Conservation (phyloP, 2,113 vertebrate genomes). For the Lepidothrix coronata region DNA sequence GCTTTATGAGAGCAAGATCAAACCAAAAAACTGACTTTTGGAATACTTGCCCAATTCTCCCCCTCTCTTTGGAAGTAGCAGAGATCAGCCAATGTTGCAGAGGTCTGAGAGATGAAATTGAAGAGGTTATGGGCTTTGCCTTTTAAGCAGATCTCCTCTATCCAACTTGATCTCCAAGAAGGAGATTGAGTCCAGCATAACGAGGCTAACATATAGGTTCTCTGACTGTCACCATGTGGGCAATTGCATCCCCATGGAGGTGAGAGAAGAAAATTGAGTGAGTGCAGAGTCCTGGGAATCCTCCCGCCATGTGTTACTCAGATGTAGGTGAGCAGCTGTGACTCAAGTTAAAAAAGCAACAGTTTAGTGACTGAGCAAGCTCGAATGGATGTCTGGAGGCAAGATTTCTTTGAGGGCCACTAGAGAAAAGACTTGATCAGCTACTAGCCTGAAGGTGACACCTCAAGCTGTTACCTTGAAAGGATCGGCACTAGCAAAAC, state of each 20-base stretch:
- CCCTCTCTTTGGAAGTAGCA: neutral
- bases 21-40: neutral
- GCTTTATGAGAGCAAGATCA: neutral
- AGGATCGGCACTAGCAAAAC: neutral
- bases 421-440: neutral
- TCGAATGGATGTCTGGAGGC: neutral
- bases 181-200: neutral
- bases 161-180: neutral
- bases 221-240: neutral
- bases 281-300: neutral
- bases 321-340: neutral
- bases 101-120: neutral
- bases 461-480: neutral
- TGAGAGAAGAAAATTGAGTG: neutral
- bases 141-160: neutral
- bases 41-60: neutral
- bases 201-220: neutral
- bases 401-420: neutral
- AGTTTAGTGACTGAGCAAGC: neutral
- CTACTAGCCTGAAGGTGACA: neutral
- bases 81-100: neutral
- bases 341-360: neutral
- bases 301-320: neutral
- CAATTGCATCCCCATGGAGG: neutral
- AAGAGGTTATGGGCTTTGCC: neutral